Base-by-base conservation (phyloP, 2,113 vertebrate species). In the Macquaria australasica region DNA sequence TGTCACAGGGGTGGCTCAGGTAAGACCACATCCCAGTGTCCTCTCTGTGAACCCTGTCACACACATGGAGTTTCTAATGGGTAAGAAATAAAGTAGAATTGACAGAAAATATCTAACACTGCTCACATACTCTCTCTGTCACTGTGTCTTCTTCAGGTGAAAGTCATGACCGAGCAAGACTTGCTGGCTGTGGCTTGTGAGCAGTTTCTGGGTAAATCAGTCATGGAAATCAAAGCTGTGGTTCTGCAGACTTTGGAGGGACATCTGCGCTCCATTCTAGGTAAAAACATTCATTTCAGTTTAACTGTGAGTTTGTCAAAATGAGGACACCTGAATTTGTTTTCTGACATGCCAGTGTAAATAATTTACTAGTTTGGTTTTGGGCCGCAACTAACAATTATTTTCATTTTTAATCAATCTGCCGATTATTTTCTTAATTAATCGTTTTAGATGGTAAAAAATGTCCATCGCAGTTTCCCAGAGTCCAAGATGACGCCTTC, bases 1-100 rank as follows among this genome's bases (percentile, higher is more conserved):
- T 93, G 98, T 99, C 95, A 99, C 98, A 50, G 98, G 98, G 87
- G 98, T 99, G 93, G 98, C 98, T 93, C 98, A 99, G 97, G 98
- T 99, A 96, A 96, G 95, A 91, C 90, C 89, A 88, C 89, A 63
- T 92, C 88, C 91, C 78, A 9, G 21, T 6, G 53, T 68, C 7
- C 15, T 16, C 18, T 59, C 23, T n/a, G 9, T 55, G 45, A 48
- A 15, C 45, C 45, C 14, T 48, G 45, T 15, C 45, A 4, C 59
- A 23, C 45, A 51, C 73, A 37, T 20, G 34, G 34, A 34, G 34
- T 3, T 34, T 34, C 34, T 34, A 34, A 3, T 34, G 34, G 34
- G 3, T 34, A 34, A 31, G 28, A 31, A 31, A 31, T 31, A 31
- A 31, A 34, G 34, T 34, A 34, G 34, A 34, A 34, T 34, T 34